phyloP scores from a whole-genome alignment of 2,113 vertebrate genomes.

The Gallinago media region DNA sequence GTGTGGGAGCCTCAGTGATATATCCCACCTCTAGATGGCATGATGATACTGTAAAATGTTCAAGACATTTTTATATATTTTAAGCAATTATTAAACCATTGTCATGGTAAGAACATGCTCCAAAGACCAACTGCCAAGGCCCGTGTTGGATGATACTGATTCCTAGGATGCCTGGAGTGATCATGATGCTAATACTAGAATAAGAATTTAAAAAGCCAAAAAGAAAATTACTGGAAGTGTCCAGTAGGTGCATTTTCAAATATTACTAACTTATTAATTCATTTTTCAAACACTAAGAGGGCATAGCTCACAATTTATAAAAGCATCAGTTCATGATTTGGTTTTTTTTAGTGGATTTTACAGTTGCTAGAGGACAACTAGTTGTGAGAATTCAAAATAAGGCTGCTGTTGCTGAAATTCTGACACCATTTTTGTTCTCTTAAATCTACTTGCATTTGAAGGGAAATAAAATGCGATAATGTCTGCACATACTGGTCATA shows the following conservation, averaged over 20 bases:
- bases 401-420: background rate
- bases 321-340: background rate
- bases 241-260: background rate
- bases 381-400: background rate
- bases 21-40: conserved; percentile 68
- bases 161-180: background rate
- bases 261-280: background rate
- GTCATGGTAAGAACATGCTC: background rate
- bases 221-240: background rate
- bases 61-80: background rate
- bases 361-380: too few species aligned
- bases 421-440: background rate
- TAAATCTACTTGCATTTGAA: background rate
- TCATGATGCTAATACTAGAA: background rate
- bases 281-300: conserved; percentile 19
- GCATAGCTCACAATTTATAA: background rate
- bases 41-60: conserved; percentile 35
- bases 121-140: background rate
- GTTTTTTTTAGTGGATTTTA: background rate
- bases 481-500: background rate
- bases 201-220: background rate
- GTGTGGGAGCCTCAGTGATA: background rate
- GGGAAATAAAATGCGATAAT: background rate
- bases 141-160: background rate
- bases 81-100: background rate